Percentiles rank a stretch among this genome's conserved stretches.
Evolutionary conservation across 2,888 invertebrate genomes (phyloP).

Genomic region (Acanthococcus lagerstroemiae): DNA sequence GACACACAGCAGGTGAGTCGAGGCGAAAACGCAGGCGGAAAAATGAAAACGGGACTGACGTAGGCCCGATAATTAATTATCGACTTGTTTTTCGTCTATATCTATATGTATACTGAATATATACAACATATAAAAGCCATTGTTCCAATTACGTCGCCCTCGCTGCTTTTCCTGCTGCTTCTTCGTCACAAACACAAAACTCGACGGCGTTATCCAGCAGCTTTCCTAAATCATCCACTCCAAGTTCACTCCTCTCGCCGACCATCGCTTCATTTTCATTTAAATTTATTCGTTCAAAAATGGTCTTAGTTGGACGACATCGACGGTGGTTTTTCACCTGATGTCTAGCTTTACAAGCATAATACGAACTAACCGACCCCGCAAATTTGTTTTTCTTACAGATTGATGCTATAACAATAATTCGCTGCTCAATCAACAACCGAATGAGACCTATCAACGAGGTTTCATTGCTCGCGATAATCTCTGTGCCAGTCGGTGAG

Average conservation of each 20-base stretch:
- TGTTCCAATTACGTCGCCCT: not conserved
- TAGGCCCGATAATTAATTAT: not conserved
- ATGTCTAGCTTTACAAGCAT: too few relatives aligned
- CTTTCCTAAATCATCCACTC: too few relatives aligned
- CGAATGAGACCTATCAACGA: constrained; percentile 20
- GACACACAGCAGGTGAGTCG: too few relatives aligned
- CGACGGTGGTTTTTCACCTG: too few relatives aligned
- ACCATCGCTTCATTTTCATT: not conserved
- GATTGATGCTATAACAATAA: not conserved
- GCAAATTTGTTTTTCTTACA: too few relatives aligned
- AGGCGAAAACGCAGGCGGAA: too few relatives aligned
- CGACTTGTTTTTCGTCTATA: not conserved
- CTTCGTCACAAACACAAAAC: not conserved
- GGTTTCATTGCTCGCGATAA: not conserved
- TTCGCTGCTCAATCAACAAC: not conserved
- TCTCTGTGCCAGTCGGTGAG: constrained; percentile 1
- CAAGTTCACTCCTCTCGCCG: too few relatives aligned
- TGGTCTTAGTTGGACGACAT: too few relatives aligned
- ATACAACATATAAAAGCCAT: not conserved
- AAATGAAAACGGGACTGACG: not conserved
- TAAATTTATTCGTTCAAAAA: not conserved
- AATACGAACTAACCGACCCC: too few relatives aligned
- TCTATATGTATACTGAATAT: too few relatives aligned
- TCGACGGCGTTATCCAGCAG: too few relatives aligned
- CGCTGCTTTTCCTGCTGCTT: not conserved